A percentile compares a stretch with the other conserved stretches of the same genome.
phyloP scores from a whole-genome alignment of 2,888 invertebrate species.

The Sphaeridia pumilis region DNA sequence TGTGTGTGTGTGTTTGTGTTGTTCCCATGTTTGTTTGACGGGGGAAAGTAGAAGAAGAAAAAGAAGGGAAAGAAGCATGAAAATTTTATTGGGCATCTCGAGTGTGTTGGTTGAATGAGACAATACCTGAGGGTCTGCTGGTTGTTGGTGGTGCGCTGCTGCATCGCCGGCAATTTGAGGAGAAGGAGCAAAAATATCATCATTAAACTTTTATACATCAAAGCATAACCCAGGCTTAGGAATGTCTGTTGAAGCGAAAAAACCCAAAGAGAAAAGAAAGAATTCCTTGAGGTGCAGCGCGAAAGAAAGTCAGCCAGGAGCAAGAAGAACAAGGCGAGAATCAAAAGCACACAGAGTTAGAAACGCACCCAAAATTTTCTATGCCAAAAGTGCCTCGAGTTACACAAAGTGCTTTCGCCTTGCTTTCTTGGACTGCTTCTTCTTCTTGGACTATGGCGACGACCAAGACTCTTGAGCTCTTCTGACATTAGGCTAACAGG shows the following conservation, averaged over 20 bases:
- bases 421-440: too few species aligned
- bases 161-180: constrained; percentile 18
- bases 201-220: constrained; percentile 36
- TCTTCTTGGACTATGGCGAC: too few species aligned
- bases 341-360: too few species aligned
- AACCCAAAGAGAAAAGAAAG: constrained; percentile 6
- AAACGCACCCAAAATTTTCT: too few species aligned
- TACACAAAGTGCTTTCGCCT: too few species aligned
- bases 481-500: too few species aligned
- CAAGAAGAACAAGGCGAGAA: not conserved
- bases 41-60: not conserved
- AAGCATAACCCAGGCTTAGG: constrained; percentile 31
- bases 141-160: too few species aligned
- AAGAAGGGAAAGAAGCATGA: constrained; percentile 3
- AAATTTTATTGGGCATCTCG: constrained; percentile 16
- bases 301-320: not conserved
- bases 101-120: constrained; percentile 17
- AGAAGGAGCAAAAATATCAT: constrained; percentile 34
- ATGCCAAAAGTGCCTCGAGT: too few species aligned
- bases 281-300: constrained; percentile 11
- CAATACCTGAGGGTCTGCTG: constrained; percentile 20
- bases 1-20: too few species aligned
- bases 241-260: constrained; percentile 29
- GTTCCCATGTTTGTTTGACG: too few species aligned
- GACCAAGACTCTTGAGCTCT: too few species aligned